These are phyloP conservation scores for Falco rusticolus DNA, from an alignment of 2,797 vertebrate species.

Conservation along the genomic window DNA sequence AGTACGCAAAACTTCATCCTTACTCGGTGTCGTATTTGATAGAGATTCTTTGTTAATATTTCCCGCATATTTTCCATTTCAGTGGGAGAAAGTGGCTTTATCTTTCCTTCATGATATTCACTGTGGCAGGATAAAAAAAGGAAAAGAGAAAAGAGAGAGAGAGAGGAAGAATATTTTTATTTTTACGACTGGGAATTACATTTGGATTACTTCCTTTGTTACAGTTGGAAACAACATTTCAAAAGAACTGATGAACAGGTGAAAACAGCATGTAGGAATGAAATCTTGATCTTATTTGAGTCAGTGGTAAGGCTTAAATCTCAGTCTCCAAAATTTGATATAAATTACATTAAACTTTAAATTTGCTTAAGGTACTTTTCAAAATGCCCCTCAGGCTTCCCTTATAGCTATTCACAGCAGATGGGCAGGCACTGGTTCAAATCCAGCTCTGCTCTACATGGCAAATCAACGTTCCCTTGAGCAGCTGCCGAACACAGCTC, in stretches of 20 bases:
- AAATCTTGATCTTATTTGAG: not conserved
- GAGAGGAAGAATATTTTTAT: not conserved
- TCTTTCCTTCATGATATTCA: slow-evolving; percentile 83
- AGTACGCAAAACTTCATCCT: slow-evolving; percentile 65
- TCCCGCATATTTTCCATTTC: slow-evolving; percentile 91
- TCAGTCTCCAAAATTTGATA: not conserved
- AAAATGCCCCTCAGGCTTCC: not conserved
- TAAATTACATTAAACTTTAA: not conserved
- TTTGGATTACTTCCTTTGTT: slow-evolving; percentile 4
- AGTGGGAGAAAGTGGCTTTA: slow-evolving; percentile 80
- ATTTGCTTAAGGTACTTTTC: not conserved
- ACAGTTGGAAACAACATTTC: not conserved
- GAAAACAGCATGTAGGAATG: not conserved
- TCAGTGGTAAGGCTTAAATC: not conserved
- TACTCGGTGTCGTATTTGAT: slow-evolving; percentile 93
- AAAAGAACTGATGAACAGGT: not conserved
- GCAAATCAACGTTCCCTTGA: not conserved
- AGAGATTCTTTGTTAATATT: slow-evolving; percentile 95
- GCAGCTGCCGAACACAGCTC: not conserved
- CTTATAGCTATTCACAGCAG: not conserved
- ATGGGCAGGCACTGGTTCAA: not conserved
- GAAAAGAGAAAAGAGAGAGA: not conserved
- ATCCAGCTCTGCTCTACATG: fast-evolving
- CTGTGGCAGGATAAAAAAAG: slow-evolving; percentile 67
- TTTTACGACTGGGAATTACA: not conserved